phyloP scores from a whole-genome alignment of 2,113 vertebrate species.

The Ochotona princeps region DNA sequence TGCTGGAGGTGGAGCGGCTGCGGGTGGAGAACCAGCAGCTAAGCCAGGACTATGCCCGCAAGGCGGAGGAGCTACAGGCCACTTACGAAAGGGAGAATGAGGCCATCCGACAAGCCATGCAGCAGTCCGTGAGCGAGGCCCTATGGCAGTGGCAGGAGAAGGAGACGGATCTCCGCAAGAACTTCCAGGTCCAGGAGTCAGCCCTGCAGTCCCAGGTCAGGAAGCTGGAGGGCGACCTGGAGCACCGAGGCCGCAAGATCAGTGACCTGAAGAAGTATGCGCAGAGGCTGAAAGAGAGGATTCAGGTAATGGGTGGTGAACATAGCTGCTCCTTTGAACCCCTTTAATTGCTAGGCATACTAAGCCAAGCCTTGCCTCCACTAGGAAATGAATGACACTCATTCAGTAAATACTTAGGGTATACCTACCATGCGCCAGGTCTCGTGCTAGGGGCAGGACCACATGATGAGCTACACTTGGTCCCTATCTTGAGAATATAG shows the following conservation, averaged over 20 bases:
- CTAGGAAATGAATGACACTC: neutral
- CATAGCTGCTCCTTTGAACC: neutral
- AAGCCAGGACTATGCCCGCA: slow-evolving; percentile 84
- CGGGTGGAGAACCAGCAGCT: slow-evolving; percentile 84
- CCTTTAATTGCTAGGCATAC: neutral
- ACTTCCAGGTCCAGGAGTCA: slow-evolving; percentile 85
- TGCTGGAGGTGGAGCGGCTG: slow-evolving; percentile 85
- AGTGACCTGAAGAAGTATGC: slow-evolving; percentile 91
- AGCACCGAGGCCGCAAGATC: slow-evolving; percentile 90
- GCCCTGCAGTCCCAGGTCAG: slow-evolving; percentile 91
- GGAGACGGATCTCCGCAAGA: slow-evolving; percentile 91
- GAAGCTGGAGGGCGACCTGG: slow-evolving; percentile 91
- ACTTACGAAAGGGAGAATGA: slow-evolving; percentile 87
- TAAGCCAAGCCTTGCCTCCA: neutral
- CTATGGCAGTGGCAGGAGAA: slow-evolving; percentile 90
- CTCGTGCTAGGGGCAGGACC: neutral
- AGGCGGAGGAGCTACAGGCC: slow-evolving; percentile 85
- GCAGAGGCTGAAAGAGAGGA: slow-evolving; percentile 92
- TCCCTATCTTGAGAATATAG: neutral
- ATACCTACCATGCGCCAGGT: neutral
- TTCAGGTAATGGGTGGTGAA: slow-evolving; percentile 88
- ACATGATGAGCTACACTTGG: neutral
- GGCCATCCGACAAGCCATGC: slow-evolving; percentile 85
- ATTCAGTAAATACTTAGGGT: neutral
- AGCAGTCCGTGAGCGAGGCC: slow-evolving; percentile 88